Conservation (phyloP, 2,797 vertebrate genomes). For the Micropoecilia bifurca region DNA sequence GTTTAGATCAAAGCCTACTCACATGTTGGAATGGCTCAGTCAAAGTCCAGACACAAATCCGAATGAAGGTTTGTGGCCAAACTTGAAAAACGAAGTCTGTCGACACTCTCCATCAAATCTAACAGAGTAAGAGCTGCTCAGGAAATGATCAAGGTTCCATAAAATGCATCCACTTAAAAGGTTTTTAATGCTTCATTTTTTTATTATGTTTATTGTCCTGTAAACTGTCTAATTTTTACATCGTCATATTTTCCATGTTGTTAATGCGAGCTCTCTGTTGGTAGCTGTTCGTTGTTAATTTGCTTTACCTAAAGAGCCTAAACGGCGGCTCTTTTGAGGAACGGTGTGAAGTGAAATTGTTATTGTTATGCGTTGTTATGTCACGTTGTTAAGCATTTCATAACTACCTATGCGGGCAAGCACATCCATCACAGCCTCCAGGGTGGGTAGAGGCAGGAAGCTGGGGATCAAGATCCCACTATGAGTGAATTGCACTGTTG, state of each 20-base stretch:
- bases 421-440: conserved; percentile 62
- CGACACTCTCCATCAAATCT: not conserved
- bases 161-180: conserved; percentile 12
- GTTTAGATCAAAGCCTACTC: not conserved
- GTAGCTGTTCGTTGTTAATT: conserved; percentile 61
- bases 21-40: not conserved
- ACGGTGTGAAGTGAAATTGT: conserved; percentile 67
- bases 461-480: conserved; percentile 40
- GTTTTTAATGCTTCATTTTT: not conserved
- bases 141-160: conserved; percentile 7
- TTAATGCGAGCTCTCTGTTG: conserved; percentile 38
- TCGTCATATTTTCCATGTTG: conserved; percentile 48
- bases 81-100: not conserved
- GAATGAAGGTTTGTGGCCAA: not conserved
- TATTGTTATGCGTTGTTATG: conserved; percentile 69
- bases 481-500: conserved; percentile 36
- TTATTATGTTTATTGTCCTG: not conserved
- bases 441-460: conserved; percentile 38
- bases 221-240: conserved; percentile 38
- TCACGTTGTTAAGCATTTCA: conserved; percentile 73
- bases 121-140: not conserved
- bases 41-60: not conserved
- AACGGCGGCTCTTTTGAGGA: conserved; percentile 37
- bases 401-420: conserved; percentile 68
- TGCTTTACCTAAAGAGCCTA: conserved; percentile 45